Evolutionary conservation across 2,888 invertebrate genomes (phyloP).

Genomic region (Conops quadrifasciatus): DNA sequence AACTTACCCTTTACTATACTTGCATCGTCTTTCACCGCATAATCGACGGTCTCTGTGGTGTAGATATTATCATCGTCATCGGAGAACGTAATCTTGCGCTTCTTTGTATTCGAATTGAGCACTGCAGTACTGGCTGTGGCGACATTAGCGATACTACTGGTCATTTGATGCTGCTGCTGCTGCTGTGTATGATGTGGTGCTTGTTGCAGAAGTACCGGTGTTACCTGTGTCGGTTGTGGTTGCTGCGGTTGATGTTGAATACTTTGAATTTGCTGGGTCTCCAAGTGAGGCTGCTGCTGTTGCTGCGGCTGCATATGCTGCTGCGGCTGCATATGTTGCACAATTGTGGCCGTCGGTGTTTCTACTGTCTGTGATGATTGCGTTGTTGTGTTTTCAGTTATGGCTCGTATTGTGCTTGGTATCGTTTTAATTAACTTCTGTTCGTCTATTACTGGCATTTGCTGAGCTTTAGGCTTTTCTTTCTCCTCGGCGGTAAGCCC

Average conservation of each 20-base stretch:
- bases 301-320: slow-evolving; percentile 42
- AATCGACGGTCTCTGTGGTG: slow-evolving; percentile 63
- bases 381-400: slow-evolving; percentile 54
- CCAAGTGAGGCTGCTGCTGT: slow-evolving; percentile 55
- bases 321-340: slow-evolving; percentile 51
- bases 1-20: slow-evolving; percentile 60
- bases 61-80: slow-evolving; percentile 64
- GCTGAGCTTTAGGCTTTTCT: slow-evolving; percentile 60
- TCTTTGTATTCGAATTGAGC: slow-evolving; percentile 49
- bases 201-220: slow-evolving; percentile 38
- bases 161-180: slow-evolving; percentile 49
- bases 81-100: slow-evolving; percentile 64
- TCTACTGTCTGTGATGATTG: slow-evolving; percentile 59
- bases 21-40: slow-evolving; percentile 58
- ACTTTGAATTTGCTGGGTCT: slow-evolving; percentile 58
- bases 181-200: slow-evolving; percentile 42
- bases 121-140: slow-evolving; percentile 47
- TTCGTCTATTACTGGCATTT: slow-evolving; percentile 56
- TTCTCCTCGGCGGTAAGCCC: slow-evolving; percentile 72
- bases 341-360: slow-evolving; percentile 57
- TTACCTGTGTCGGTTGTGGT: slow-evolving; percentile 45
- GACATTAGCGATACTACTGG: slow-evolving; percentile 53
- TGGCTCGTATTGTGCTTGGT: slow-evolving; percentile 63
- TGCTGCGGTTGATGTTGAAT: slow-evolving; percentile 55
- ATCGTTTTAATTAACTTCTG: slow-evolving; percentile 63